Conservation (phyloP, 2,113 vertebrate species). For the Notarius quadriscutis region DNA sequence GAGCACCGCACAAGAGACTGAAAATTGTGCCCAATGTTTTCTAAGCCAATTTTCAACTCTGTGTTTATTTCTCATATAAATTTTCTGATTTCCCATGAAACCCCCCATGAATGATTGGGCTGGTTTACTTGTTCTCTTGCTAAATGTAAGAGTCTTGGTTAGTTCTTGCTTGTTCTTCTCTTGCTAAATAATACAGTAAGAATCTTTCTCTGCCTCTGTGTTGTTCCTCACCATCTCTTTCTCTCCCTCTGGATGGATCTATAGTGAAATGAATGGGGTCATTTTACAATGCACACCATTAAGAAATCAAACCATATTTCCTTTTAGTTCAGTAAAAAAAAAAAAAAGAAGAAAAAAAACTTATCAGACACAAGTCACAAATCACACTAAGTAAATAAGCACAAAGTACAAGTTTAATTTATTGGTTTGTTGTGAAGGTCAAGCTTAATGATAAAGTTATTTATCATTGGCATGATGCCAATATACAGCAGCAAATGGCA, state of each 20-base stretch:
- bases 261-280: background rate
- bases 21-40: too few species aligned
- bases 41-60: too few species aligned
- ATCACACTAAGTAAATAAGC: conserved; percentile 5
- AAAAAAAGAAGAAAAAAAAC: background rate
- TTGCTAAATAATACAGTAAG: too few species aligned
- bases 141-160: too few species aligned
- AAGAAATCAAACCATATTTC: background rate
- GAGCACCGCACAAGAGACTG: too few species aligned
- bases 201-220: too few species aligned
- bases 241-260: background rate
- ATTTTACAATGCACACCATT: background rate
- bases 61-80: too few species aligned
- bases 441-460: background rate
- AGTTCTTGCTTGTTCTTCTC: too few species aligned
- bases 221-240: too few species aligned
- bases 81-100: too few species aligned
- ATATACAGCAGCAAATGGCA: background rate
- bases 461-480: background rate
- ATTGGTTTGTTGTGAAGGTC: background rate
- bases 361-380: background rate
- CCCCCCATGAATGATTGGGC: too few species aligned
- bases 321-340: background rate
- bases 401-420: background rate
- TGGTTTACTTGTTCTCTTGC: too few species aligned